Base-by-base conservation (phyloP, 2,888 invertebrate genomes). In the Nomada hirtipes region DNA sequence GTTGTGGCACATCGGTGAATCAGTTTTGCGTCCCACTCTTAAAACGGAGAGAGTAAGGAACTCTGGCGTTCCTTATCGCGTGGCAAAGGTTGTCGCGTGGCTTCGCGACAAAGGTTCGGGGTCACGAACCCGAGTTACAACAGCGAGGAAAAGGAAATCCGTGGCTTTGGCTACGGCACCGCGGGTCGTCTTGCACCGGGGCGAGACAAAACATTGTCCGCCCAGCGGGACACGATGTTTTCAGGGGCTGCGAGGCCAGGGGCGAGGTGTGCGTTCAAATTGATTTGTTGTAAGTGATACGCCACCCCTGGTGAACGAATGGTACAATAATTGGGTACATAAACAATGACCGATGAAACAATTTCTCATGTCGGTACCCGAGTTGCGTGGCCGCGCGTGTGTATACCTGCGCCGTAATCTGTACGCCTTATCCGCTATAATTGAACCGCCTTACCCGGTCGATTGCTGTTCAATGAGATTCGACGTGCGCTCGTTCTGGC, bases 211-310 rank as follows among this genome's bases (percentile, higher is more conserved):
- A 85, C 81, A 85, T 86, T 87, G 86, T 86, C 79, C 85, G 86
- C 86, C 55, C 86, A 87, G 86, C 86, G 77, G 86, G 86, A 83
- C 81, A 71, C 85, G 80, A 83, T 87, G 86, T 85, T 86, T 73
- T 73, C 76, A 64, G 79, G 79, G 70, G 84, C 68, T 42, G 74
- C 42, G 64, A 69, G 63, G 70, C 73, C 76, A 52, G 76, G 83
- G 68, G 69, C 63, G 75, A 82, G 82, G 82, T 79, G 85, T 81
- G 86, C 79, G 36, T 77, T 86, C 86, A 74, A 86, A 87, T 87
- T 87, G 86, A 87, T 87, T 87, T 87, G 86, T 87, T 87, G 86
- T 86, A 87, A 87, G 86, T 79, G 86, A 87, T 87, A 85, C 86
- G 81, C 86, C 86, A 87, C 86, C 86, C 86, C 68, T 78, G 79